Evolutionary conservation across 1,140 invertebrate species (phyloP).

Genomic region (Ooceraea biroi): DNA sequence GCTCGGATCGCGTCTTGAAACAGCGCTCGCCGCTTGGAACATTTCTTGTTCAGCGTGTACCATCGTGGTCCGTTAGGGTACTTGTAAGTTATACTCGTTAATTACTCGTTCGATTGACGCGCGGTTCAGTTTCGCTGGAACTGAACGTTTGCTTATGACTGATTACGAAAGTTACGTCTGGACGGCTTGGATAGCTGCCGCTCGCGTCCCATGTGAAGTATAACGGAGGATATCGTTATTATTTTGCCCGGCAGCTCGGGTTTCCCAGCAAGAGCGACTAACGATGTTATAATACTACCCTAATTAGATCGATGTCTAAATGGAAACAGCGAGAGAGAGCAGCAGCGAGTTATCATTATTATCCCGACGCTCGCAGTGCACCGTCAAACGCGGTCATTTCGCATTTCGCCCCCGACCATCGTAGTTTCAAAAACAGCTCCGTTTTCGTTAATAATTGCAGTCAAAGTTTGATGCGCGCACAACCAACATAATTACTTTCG

Average conservation of each 20-base stretch:
- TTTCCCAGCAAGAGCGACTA: slow-evolving; percentile 34
- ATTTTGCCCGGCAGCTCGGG: not conserved
- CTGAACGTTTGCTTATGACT: not conserved
- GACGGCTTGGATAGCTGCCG: slow-evolving; percentile 17
- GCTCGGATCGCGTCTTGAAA: not conserved
- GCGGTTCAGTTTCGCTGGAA: not conserved
- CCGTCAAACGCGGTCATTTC: not conserved
- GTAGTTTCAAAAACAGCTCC: slow-evolving; percentile 11
- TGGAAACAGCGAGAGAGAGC: slow-evolving; percentile 58
- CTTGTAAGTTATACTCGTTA: too few relatives aligned
- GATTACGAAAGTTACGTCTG: not conserved
- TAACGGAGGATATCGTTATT: slow-evolving; percentile 34
- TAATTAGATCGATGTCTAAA: slow-evolving; percentile 75
- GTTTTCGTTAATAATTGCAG: slow-evolving; percentile 32
- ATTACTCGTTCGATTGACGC: slow-evolving; percentile 11
- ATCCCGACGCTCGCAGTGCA: not conserved
- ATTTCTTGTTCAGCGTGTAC: too few relatives aligned
- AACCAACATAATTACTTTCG: slow-evolving; percentile 44
- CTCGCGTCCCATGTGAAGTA: not conserved
- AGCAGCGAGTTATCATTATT: slow-evolving; percentile 25
- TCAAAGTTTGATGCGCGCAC: slow-evolving; percentile 41
- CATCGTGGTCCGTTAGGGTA: too few relatives aligned
- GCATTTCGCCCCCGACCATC: not conserved
- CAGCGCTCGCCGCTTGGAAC: too few relatives aligned
- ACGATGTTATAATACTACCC: slow-evolving; percentile 52